A percentile compares a stretch with the other conserved stretches of the same genome.
Evolutionary conservation across 2,797 vertebrate genomes (phyloP).

Genomic region (Chelonia mydas): DNA sequence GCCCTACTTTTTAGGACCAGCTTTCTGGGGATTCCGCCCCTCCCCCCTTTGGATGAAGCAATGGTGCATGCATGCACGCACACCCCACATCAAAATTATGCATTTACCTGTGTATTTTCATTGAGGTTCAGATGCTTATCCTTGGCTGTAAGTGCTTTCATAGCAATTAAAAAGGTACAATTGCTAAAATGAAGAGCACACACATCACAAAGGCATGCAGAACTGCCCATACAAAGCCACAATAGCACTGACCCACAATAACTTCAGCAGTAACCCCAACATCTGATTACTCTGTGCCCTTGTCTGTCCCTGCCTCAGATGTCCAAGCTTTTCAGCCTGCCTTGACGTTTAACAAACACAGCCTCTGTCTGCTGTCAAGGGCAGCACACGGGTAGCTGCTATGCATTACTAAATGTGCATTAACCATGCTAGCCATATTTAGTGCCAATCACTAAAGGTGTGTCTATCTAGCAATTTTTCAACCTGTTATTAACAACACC

Average conservation of each 20-base stretch:
- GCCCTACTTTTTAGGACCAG: not conserved
- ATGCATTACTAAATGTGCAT: not conserved
- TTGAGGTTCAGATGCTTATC: fast-evolving
- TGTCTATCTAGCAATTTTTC: not conserved
- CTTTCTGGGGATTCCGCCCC: slow-evolving; percentile 1
- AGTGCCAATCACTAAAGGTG: not conserved
- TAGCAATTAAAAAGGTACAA: fast-evolving
- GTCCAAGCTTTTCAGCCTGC: not conserved
- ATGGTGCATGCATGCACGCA: not conserved
- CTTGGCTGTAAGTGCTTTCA: not conserved
- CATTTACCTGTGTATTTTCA: not conserved
- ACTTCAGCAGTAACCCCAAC: fast-evolving
- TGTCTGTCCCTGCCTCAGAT: not conserved
- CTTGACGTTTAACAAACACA: not conserved
- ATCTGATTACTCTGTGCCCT: fast-evolving
- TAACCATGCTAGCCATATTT: not conserved
- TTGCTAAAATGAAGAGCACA: fast-evolving
- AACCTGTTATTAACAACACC: not conserved
- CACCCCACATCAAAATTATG: not conserved
- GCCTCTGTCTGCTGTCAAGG: fast-evolving
- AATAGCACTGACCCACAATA: fast-evolving
- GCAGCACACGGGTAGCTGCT: not conserved
- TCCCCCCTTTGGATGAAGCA: not conserved
- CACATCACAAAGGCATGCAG: fast-evolving
- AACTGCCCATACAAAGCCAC: not conserved